Evolutionary conservation across 2,113 vertebrate species (phyloP).

Genomic region (Hiodon alosoides): DNA sequence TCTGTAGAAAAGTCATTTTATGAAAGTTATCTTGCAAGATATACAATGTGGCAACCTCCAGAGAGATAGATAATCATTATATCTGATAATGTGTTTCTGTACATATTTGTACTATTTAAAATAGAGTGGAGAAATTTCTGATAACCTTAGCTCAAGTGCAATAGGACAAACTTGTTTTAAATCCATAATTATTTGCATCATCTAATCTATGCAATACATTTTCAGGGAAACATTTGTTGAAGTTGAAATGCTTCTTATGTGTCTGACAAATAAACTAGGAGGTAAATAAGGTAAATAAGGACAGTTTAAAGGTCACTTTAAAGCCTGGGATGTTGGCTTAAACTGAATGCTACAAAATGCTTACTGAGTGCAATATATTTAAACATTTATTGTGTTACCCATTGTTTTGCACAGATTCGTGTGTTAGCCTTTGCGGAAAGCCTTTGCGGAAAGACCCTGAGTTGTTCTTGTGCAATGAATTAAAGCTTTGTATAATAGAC

Average conservation of each 20-base stretch:
- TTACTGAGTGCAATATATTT: not conserved
- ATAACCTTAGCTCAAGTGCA: not conserved
- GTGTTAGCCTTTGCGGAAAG: slow-evolving; percentile 3
- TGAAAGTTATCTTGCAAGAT: not conserved
- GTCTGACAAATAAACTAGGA: not conserved
- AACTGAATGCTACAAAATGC: not conserved
- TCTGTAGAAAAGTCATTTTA: too few relatives aligned
- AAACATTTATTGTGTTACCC: not conserved
- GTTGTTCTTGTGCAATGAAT: slow-evolving; percentile 42
- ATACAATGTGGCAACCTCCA: not conserved
- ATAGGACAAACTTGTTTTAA: not conserved
- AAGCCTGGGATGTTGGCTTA: not conserved
- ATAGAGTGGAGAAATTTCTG: not conserved
- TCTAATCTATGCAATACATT: slow-evolving; percentile 5
- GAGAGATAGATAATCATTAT: not conserved
- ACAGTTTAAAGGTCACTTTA: not conserved
- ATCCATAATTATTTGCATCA: not conserved
- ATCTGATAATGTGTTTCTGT: not conserved
- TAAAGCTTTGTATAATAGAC: slow-evolving; percentile 30
- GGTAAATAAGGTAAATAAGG: not conserved
- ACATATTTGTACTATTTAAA: not conserved
- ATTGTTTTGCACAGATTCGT: slow-evolving; percentile 4
- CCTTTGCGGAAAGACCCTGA: slow-evolving; percentile 31
- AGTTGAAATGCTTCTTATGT: not conserved
- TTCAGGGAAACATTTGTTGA: not conserved